These are phyloP conservation scores for Pygoscelis adeliae DNA, from an alignment of 2,113 vertebrate species.

Conservation along the genomic window DNA sequence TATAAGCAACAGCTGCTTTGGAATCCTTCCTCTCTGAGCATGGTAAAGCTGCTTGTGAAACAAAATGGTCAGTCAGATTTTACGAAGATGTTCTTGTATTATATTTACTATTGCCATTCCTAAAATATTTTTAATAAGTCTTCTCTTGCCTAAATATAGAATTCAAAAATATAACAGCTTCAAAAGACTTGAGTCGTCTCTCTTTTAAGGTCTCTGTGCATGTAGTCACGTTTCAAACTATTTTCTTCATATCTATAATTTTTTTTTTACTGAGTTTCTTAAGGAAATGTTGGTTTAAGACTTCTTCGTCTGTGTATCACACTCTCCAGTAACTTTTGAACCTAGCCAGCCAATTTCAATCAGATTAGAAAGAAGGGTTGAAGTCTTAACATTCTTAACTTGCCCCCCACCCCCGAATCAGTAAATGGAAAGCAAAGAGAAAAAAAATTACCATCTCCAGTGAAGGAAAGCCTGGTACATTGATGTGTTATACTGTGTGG, in stretches of 20 bases:
- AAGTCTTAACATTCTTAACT: background rate
- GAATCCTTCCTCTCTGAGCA: background rate
- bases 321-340: background rate
- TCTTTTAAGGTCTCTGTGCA: background rate
- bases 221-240: background rate
- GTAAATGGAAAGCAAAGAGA: background rate
- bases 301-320: background rate
- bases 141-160: background rate
- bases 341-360: background rate
- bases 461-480: background rate
- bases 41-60: background rate
- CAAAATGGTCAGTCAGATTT: background rate
- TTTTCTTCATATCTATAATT: background rate
- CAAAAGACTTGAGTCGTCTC: background rate
- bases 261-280: background rate
- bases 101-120: background rate
- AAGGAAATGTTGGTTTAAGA: background rate
- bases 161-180: background rate
- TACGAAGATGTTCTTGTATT: background rate
- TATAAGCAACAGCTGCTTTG: background rate
- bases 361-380: background rate
- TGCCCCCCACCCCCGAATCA: rapidly evolving
- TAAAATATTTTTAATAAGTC: background rate
- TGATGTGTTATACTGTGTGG: background rate
- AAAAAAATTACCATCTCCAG: background rate